These are phyloP conservation scores for Platycheirus albimanus DNA, from an alignment of 2,888 invertebrate species.

Conservation along the genomic window DNA sequence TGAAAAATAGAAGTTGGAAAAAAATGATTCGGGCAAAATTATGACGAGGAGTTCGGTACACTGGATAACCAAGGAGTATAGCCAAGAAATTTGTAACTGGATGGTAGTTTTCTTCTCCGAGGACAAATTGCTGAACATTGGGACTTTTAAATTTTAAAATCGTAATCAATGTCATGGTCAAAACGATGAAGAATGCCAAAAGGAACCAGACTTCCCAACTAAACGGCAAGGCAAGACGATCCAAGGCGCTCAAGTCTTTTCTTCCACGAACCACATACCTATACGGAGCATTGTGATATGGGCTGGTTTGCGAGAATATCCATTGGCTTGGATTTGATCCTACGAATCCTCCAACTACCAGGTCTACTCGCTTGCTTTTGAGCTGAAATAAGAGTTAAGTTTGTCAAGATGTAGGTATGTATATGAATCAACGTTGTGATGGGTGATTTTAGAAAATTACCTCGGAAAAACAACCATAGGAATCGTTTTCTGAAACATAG, in stretches of 20 bases:
- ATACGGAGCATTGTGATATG: constrained; percentile 74
- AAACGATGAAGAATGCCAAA: constrained; percentile 33
- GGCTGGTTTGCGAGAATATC: constrained; percentile 75
- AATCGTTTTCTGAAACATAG: constrained; percentile 56
- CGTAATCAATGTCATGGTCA: background rate
- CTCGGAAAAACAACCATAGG: constrained; percentile 76
- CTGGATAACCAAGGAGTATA: constrained; percentile 77
- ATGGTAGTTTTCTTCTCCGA: constrained; percentile 68
- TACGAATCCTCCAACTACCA: constrained; percentile 78
- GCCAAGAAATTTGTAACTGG: constrained; percentile 76
- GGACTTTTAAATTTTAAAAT: background rate
- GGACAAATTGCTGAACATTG: constrained; percentile 49
- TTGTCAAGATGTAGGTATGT: too few species aligned
- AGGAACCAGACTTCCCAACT: constrained; percentile 75
- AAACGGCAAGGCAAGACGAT: constrained; percentile 77
- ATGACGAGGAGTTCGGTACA: constrained; percentile 72
- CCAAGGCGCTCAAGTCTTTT: constrained; percentile 70
- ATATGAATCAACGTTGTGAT: background rate
- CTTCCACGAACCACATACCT: background rate
- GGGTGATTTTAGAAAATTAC: constrained; percentile 64
- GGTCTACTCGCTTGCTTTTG: constrained; percentile 64
- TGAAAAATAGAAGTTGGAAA: constrained; percentile 77
- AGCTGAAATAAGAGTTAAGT: constrained; percentile 73
- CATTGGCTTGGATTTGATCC: constrained; percentile 71
- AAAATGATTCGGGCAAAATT: constrained; percentile 77